Conservation (phyloP, 2,113 vertebrate genomes). For the rat (Rattus norvegicus) region GRCr8 NC_086022.1:83901001-83901500, state of each 20-base stretch:
- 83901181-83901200: no score
- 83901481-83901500: background rate
- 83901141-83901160: no score
- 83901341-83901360: background rate
- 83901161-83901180: no score
- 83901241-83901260: no score
- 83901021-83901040: no score
- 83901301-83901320: no score
- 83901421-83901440: background rate
- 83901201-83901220: background rate
- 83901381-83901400: background rate
- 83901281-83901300: no score
- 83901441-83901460: background rate
- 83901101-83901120: background rate
- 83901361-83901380: background rate
- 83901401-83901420: no score
- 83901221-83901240: background rate
- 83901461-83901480: background rate
- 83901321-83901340: background rate
- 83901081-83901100: no score
- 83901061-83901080: no score
- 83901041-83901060: background rate
- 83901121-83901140: background rate
- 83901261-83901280: background rate
- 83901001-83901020: background rate